phyloP scores from a whole-genome alignment of 2,888 invertebrate genomes.

The Dione vanillae region DNA sequence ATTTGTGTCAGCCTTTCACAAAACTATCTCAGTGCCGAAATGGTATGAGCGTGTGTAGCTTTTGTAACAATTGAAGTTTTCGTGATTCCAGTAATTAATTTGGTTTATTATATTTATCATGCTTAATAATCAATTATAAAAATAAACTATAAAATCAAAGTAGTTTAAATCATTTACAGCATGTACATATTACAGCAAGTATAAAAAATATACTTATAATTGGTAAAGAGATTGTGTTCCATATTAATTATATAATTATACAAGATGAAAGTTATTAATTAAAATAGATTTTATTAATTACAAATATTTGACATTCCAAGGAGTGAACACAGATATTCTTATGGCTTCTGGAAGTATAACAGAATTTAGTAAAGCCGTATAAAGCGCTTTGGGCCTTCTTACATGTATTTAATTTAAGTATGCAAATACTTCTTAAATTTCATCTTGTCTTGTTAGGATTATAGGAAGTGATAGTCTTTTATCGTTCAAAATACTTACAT shows the following conservation, averaged over 20 bases:
- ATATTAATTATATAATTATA: too few relatives aligned
- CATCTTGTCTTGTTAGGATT: not conserved
- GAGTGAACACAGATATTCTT: not conserved
- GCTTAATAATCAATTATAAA: not conserved
- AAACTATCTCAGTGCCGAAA: conserved; percentile 32
- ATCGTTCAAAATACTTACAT: not conserved
- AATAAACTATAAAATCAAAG: not conserved
- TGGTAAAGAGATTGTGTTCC: too few relatives aligned
- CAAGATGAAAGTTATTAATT: not conserved
- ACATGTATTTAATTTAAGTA: conserved; percentile 10
- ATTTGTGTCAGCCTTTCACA: conserved; percentile 46
- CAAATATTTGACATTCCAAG: not conserved
- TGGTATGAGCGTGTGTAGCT: conserved; percentile 18
- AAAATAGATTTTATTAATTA: not conserved
- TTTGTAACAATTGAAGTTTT: conserved; percentile 8
- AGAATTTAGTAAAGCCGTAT: conserved; percentile 19
- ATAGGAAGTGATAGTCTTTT: not conserved
- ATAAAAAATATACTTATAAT: too few relatives aligned
- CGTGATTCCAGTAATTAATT: conserved; percentile 13
- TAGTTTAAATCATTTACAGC: not conserved
- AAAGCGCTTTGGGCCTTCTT: conserved; percentile 11
- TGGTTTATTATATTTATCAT: not conserved
- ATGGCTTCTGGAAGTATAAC: conserved; percentile 11
- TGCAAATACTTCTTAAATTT: conserved; percentile 15
- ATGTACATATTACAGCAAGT: too few relatives aligned